These are phyloP conservation scores for Nymphalis c-album DNA, from an alignment of 2,888 invertebrate species.

Conservation along the genomic window DNA sequence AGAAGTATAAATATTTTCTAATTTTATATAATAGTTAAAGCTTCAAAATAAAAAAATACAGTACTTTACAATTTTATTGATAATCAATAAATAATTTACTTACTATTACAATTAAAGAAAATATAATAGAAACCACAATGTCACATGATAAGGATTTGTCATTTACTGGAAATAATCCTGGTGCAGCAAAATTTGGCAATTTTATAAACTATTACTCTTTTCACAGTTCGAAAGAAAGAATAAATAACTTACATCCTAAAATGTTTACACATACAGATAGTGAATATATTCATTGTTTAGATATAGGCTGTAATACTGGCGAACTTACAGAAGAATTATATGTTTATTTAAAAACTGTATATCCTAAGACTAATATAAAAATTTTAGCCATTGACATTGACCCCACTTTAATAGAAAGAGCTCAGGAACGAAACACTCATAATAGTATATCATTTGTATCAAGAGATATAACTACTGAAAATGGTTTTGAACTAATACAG, in stretches of 20 bases:
- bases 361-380: slow-evolving; percentile 57
- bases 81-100: background rate
- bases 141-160: slow-evolving; percentile 24
- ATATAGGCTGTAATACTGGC: slow-evolving; percentile 91
- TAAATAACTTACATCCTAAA: slow-evolving; percentile 77
- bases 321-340: slow-evolving; percentile 84
- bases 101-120: background rate
- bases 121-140: background rate
- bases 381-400: slow-evolving; percentile 90
- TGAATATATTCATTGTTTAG: slow-evolving; percentile 79
- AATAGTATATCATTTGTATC: slow-evolving; percentile 79
- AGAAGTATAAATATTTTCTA: too few species aligned
- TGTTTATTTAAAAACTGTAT: slow-evolving; percentile 70
- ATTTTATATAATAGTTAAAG: too few species aligned
- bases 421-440: slow-evolving; percentile 76
- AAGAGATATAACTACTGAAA: slow-evolving; percentile 82
- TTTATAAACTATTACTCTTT: slow-evolving; percentile 94
- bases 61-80: too few species aligned
- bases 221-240: slow-evolving; percentile 86
- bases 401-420: slow-evolving; percentile 84
- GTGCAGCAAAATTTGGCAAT: slow-evolving; percentile 90
- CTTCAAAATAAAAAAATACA: too few species aligned
- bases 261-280: slow-evolving; percentile 58
- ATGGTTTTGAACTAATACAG: slow-evolving; percentile 59
- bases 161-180: slow-evolving; percentile 84